phyloP scores from a whole-genome alignment of 2,113 vertebrate genomes.

The Dendropsophus ebraccatus region DNA sequence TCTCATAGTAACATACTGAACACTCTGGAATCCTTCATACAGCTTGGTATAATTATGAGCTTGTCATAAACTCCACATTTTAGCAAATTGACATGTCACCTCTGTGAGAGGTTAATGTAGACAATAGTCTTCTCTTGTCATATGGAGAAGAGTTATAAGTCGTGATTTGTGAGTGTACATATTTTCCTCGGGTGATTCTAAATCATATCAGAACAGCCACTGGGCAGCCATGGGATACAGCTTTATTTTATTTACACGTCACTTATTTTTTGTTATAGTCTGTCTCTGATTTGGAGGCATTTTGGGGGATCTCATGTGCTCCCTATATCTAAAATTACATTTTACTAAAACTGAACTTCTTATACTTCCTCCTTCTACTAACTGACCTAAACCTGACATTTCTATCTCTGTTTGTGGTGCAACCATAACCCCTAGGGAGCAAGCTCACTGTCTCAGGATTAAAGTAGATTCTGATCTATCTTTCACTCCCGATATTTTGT shows the following conservation, averaged over 20 bases:
- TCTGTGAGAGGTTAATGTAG: conserved; percentile 11
- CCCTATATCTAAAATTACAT: too few relatives aligned
- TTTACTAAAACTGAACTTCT: too few relatives aligned
- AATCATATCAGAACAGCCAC: background rate
- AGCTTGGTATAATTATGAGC: background rate
- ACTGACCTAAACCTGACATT: too few relatives aligned
- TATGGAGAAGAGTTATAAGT: background rate
- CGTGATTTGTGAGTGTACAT: conserved; percentile 20
- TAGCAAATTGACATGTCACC: conserved; percentile 36
- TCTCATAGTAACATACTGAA: conserved; percentile 1
- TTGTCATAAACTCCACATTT: conserved; percentile 29
- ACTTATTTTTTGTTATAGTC: too few relatives aligned
- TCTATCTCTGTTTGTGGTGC: too few relatives aligned
- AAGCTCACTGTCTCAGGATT: too few relatives aligned
- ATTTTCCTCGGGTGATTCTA: background rate
- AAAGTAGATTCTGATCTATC: too few relatives aligned
- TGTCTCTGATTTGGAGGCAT: too few relatives aligned
- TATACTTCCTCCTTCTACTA: too few relatives aligned
- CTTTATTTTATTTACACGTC: background rate
- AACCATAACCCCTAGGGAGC: too few relatives aligned
- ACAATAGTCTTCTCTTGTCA: conserved; percentile 36
- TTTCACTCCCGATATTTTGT: too few relatives aligned
- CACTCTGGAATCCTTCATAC: background rate
- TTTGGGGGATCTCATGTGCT: too few relatives aligned
- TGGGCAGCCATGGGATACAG: background rate